phyloP scores from a whole-genome alignment of 2,113 vertebrate genomes.

The Oxyruncus cristatus region DNA sequence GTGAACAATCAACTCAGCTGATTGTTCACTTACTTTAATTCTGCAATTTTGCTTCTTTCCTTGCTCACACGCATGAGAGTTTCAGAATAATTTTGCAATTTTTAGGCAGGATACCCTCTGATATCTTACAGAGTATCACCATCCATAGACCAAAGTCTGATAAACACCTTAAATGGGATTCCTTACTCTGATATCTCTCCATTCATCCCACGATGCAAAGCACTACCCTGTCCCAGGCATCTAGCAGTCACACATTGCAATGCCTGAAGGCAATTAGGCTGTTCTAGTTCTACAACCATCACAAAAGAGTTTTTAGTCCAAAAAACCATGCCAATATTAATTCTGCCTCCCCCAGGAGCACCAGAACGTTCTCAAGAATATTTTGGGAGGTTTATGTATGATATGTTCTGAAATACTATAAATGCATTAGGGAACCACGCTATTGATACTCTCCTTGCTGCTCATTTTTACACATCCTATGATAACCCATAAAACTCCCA shows the following conservation, averaged over 20 bases:
- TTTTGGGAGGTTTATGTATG: not conserved
- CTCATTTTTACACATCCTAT: not conserved
- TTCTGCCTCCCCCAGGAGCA: not conserved
- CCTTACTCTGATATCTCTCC: not conserved
- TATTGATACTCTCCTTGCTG: not conserved
- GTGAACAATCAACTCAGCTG: too few species aligned
- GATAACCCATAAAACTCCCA: not conserved
- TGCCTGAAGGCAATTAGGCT: not conserved
- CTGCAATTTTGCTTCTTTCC: not conserved
- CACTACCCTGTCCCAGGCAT: not conserved
- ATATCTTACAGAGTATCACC: not conserved
- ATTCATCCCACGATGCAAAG: not conserved
- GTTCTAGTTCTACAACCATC: not conserved
- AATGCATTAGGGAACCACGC: not conserved
- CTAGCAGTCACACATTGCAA: not conserved
- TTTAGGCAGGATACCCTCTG: not conserved
- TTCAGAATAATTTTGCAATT: not conserved
- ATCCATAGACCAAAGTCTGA: not conserved
- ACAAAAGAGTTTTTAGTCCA: not conserved
- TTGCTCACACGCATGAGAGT: accelerated
- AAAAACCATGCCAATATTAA: accelerated
- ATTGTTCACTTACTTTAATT: not conserved
- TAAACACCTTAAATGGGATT: not conserved
- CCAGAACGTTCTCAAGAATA: not conserved
- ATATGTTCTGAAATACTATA: not conserved